Conservation (phyloP, 2,113 vertebrate genomes). For the Nettapus auritus region DNA sequence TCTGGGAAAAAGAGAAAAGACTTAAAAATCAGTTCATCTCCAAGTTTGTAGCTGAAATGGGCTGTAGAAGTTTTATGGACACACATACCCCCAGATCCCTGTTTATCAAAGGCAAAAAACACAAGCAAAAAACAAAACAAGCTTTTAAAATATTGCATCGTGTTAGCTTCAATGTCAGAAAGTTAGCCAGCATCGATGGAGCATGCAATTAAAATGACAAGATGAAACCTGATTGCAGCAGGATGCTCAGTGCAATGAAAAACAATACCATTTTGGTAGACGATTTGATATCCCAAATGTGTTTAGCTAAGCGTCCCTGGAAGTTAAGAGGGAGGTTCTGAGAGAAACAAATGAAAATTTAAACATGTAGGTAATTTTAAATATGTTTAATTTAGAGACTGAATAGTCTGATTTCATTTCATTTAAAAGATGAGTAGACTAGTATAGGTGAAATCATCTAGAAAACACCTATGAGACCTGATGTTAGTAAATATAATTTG, state of each 20-base stretch:
- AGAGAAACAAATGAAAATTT: not conserved
- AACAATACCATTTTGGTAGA: not conserved
- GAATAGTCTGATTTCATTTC: not conserved
- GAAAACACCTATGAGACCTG: not conserved
- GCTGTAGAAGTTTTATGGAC: not conserved
- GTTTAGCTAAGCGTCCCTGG: not conserved
- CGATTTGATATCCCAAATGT: not conserved
- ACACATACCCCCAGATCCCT: not conserved
- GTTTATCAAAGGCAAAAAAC: not conserved
- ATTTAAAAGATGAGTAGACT: not conserved
- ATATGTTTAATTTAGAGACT: not conserved
- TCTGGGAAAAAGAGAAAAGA: not conserved
- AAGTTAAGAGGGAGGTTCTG: rapidly evolving
- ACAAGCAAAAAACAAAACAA: not conserved
- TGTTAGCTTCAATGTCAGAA: not conserved
- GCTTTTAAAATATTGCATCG: not conserved
- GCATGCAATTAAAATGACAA: constrained; percentile 30
- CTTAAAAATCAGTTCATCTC: not conserved
- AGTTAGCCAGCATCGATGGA: constrained; percentile 2
- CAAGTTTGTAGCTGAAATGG: not conserved
- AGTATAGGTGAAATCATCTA: not conserved
- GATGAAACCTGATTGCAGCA: not conserved
- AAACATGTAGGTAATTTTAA: not conserved
- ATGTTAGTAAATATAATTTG: not conserved
- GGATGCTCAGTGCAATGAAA: not conserved